These are phyloP conservation scores for Pollachius pollachius DNA, from an alignment of 2,113 vertebrate species.

Conservation along the genomic window DNA sequence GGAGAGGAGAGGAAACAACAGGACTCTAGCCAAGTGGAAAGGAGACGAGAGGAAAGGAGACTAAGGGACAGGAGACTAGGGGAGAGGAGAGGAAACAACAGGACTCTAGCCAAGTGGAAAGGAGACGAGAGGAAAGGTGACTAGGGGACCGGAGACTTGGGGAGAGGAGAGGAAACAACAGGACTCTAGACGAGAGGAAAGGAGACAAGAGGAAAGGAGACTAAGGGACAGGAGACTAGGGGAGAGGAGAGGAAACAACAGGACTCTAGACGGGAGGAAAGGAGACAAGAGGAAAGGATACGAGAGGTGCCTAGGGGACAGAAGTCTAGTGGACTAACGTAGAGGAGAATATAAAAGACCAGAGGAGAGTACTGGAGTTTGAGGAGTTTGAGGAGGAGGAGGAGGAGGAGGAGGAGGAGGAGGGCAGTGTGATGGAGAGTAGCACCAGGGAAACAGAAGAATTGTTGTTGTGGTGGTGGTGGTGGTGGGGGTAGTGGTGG, in stretches of 20 bases:
- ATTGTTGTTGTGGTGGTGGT: background rate
- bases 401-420: background rate
- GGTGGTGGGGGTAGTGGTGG: background rate
- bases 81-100: background rate
- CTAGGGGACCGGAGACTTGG: background rate
- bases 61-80: background rate
- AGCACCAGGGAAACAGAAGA: background rate
- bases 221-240: background rate
- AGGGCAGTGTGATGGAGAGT: background rate
- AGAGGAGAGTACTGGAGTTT: background rate
- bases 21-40: background rate
- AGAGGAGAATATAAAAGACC: background rate
- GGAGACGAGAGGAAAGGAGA: background rate
- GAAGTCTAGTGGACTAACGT: conserved; percentile 2
- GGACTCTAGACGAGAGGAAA: background rate
- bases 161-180: background rate
- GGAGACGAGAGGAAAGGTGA: background rate
- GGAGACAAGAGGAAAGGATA: background rate
- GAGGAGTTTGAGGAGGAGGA: background rate
- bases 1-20: too few relatives aligned
- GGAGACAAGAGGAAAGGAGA: background rate
- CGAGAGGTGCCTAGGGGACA: background rate
- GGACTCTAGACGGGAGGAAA: background rate
- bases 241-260: background rate
- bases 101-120: background rate